These are phyloP conservation scores for Pyrrhosoma nymphula DNA, from an alignment of 2,888 invertebrate species.

Conservation along the genomic window DNA sequence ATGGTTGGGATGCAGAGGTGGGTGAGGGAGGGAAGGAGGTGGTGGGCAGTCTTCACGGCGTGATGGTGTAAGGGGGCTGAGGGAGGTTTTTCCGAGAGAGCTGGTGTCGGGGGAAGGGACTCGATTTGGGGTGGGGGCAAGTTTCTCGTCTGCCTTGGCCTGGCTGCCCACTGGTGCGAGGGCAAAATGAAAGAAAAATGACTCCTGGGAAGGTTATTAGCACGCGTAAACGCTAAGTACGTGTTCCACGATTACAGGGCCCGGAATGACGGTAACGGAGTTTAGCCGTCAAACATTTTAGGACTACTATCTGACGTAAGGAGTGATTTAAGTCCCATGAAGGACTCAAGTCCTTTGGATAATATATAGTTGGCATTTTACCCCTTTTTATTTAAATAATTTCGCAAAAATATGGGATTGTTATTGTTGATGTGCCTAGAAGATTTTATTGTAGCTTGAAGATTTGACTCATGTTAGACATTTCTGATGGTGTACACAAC, in stretches of 20 bases:
- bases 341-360: no score
- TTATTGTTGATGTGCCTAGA: no score
- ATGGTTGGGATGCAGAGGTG: background rate
- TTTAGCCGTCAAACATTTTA: no score
- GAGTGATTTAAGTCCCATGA: no score
- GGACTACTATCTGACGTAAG: no score
- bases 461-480: no score
- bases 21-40: background rate
- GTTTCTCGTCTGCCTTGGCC: background rate
- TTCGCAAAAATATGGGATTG: no score
- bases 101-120: background rate
- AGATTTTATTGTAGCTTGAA: no score
- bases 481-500: no score
- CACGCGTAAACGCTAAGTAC: background rate
- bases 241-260: background rate
- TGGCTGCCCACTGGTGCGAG: background rate
- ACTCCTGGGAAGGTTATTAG: background rate
- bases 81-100: background rate
- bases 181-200: background rate
- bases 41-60: background rate
- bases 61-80: background rate
- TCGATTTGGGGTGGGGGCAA: background rate
- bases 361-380: no score
- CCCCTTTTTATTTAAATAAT: no score
- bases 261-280: background rate